phyloP scores from a whole-genome alignment of 2,113 vertebrate species.

The Silurus asotus region DNA sequence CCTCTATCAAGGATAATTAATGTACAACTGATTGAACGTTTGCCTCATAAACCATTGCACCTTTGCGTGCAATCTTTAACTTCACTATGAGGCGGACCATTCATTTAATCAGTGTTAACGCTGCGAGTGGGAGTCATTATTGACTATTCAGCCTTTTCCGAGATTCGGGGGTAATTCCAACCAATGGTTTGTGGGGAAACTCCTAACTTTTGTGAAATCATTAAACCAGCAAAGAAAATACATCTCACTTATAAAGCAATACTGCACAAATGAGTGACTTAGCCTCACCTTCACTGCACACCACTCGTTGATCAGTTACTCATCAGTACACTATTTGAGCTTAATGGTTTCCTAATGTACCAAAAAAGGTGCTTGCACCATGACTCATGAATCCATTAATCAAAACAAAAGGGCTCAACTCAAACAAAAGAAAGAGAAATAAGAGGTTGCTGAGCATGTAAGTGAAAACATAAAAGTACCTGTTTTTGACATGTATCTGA shows the following conservation, averaged over 20 bases:
- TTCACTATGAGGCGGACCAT: conserved; percentile 27
- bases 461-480: neutral
- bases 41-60: conserved; percentile 47
- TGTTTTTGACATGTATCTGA: neutral
- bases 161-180: neutral
- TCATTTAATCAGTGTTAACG: conserved; percentile 42
- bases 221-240: conserved; percentile 37
- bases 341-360: conserved; percentile 26
- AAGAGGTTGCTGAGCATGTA: neutral
- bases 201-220: conserved; percentile 15
- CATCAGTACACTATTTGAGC: conserved; percentile 5
- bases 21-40: conserved; percentile 45
- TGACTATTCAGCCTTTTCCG: conserved; percentile 4
- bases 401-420: neutral
- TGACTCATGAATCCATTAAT: neutral
- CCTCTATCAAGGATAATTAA: conserved; percentile 48
- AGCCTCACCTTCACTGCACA: neutral
- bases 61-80: conserved; percentile 43
- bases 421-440: neutral
- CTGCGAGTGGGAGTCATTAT: conserved; percentile 34
- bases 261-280: conserved; percentile 40
- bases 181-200: neutral
- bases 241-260: conserved; percentile 42
- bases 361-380: neutral
- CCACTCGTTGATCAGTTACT: conserved; percentile 38